Percentiles rank a stretch among this genome's conserved stretches.
Conservation (phyloP, 2,888 invertebrate species). For the Lymantria monacha region DNA sequence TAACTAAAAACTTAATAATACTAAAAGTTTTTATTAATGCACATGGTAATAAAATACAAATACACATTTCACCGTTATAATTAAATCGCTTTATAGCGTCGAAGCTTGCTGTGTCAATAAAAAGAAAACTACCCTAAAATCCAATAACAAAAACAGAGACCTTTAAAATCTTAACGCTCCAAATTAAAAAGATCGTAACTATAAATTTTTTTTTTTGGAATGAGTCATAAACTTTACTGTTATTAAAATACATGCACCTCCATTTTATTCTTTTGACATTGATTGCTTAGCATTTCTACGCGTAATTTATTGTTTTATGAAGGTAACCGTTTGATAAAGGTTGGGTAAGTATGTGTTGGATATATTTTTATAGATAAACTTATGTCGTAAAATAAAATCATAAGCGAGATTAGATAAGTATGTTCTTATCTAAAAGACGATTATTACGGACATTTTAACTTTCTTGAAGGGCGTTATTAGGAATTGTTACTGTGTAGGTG, state of each 20-base stretch:
- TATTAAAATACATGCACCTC: constrained; percentile 32
- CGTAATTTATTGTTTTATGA: constrained; percentile 32
- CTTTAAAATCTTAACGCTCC: constrained; percentile 8
- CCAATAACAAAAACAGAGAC: constrained; percentile 6
- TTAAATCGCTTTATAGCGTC: background rate
- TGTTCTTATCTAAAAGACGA: background rate
- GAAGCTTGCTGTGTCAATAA: constrained; percentile 3
- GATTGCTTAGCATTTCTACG: constrained; percentile 31
- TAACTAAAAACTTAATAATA: background rate
- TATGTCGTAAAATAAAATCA: constrained; percentile 9
- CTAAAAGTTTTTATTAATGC: background rate
- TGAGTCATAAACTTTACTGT: constrained; percentile 30
- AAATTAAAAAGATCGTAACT: constrained; percentile 28
- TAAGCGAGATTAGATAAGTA: background rate
- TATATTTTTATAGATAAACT: constrained; percentile 12
- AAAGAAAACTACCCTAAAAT: constrained; percentile 4
- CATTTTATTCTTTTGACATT: constrained; percentile 36
- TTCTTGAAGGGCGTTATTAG: background rate
- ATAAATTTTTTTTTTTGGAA: constrained; percentile 23
- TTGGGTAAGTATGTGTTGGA: constrained; percentile 8
- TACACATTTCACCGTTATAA: background rate
- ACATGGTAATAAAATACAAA: background rate
- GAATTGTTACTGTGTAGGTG: background rate
- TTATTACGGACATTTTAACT: background rate
- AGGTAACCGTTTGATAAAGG: constrained; percentile 1